These are phyloP conservation scores for Brachypterus glaber DNA, from an alignment of 2,888 invertebrate species.

Conservation along the genomic window DNA sequence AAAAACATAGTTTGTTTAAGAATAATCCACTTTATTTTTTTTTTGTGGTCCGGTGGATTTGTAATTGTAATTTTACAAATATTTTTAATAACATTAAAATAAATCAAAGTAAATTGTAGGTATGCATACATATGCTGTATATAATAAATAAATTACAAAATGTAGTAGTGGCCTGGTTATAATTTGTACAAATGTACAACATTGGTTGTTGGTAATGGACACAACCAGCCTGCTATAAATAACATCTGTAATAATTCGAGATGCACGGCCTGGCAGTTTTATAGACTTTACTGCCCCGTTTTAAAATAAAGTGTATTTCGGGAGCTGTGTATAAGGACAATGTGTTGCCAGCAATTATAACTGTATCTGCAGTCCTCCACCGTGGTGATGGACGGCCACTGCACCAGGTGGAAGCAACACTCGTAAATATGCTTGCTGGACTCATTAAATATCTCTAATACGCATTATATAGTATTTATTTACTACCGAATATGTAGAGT, in stretches of 20 bases:
- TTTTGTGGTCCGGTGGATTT: too few species aligned
- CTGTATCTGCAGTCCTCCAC: constrained; percentile 27
- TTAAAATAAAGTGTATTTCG: constrained; percentile 25
- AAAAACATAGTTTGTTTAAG: too few species aligned
- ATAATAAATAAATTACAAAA: constrained; percentile 15
- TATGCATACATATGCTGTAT: too few species aligned
- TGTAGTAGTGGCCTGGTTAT: constrained; percentile 13
- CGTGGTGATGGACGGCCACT: constrained; percentile 16
- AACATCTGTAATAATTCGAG: constrained; percentile 19
- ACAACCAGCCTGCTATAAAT: constrained; percentile 20
- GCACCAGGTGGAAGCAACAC: constrained; percentile 17
- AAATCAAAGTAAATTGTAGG: too few species aligned
- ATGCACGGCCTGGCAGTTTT: constrained; percentile 29
- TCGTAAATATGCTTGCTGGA: constrained; percentile 9
- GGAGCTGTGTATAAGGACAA: constrained; percentile 19
- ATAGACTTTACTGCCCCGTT: constrained; percentile 34
- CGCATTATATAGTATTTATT: too few species aligned
- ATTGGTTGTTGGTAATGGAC: constrained; percentile 20
- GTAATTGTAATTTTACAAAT: too few species aligned
- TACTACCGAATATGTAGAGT: too few species aligned
- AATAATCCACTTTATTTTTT: too few species aligned
- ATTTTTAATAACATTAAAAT: too few species aligned
- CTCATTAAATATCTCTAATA: too few species aligned
- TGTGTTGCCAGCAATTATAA: constrained; percentile 37
- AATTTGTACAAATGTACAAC: constrained; percentile 8